These are phyloP conservation scores for Drosophila nasuta DNA, from an alignment of 1,140 invertebrate genomes.

Conservation along the genomic window DNA sequence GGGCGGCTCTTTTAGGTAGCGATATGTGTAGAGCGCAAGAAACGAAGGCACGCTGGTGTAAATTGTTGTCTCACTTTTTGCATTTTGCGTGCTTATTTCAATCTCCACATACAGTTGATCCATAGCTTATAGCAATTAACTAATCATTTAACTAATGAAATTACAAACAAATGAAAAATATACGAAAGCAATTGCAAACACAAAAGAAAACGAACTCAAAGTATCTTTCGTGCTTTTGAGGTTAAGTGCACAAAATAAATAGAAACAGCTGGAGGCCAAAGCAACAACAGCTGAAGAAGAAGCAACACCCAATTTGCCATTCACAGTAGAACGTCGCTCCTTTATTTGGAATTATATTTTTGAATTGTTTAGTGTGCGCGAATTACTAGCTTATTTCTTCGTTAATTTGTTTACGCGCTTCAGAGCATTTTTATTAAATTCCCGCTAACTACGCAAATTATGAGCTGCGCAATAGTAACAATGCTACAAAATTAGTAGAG, in stretches of 20 bases:
- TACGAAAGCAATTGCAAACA: conserved; percentile 49
- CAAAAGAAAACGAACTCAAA: conserved; percentile 48
- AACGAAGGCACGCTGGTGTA: conserved; percentile 76
- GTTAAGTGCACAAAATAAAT: conserved; percentile 55
- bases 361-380: conserved; percentile 44
- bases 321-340: conserved; percentile 41
- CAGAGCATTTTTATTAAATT: not conserved
- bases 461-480: not conserved
- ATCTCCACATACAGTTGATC: conserved; percentile 82
- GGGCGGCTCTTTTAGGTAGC: conserved; percentile 63
- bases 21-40: conserved; percentile 70
- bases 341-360: conserved; percentile 33
- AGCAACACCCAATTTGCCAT: conserved; percentile 29
- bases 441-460: conserved; percentile 12
- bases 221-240: conserved; percentile 19
- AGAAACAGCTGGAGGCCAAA: conserved; percentile 36
- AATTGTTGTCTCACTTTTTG: conserved; percentile 64
- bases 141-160: conserved; percentile 63
- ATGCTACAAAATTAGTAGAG: not conserved
- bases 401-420: conserved; percentile 7
- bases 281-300: conserved; percentile 1
- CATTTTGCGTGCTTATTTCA: conserved; percentile 70
- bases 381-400: conserved; percentile 24
- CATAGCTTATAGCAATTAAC: conserved; percentile 61
- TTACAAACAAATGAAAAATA: not conserved